Conservation (phyloP, 2,888 invertebrate genomes). For the Dilophus febrilis region DNA sequence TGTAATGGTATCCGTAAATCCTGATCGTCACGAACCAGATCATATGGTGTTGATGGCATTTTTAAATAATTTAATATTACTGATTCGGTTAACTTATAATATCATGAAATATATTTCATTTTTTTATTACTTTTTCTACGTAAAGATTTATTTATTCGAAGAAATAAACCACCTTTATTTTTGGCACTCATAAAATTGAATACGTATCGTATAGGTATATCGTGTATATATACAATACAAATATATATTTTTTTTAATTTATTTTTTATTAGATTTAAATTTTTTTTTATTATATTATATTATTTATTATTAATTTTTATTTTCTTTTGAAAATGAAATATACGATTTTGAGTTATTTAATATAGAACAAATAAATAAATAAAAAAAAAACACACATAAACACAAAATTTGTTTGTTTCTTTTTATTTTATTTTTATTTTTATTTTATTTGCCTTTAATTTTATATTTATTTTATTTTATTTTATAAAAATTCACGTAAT, state of each 20-base stretch:
- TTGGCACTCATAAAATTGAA: slow-evolving; percentile 29
- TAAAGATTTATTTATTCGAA: slow-evolving; percentile 26
- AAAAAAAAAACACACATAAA: too few species aligned
- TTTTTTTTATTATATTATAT: background rate
- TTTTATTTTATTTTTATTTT: background rate
- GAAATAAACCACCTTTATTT: slow-evolving; percentile 22
- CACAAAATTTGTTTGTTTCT: too few species aligned
- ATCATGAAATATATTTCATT: slow-evolving; percentile 32
- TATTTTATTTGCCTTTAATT: background rate
- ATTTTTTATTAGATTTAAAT: slow-evolving; percentile 5
- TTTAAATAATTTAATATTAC: slow-evolving; percentile 34
- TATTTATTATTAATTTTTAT: background rate
- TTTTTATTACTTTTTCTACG: slow-evolving; percentile 29
- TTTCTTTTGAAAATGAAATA: background rate
- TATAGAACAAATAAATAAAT: too few species aligned
- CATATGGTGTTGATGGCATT: slow-evolving; percentile 80
- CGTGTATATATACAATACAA: slow-evolving; percentile 7
- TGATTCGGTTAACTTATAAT: slow-evolving; percentile 32
- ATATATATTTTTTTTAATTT: background rate
- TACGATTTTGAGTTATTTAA: too few species aligned
- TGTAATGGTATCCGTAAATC: slow-evolving; percentile 93
- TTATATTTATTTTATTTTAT: background rate
- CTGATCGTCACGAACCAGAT: slow-evolving; percentile 90
- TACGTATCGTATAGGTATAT: too few species aligned
- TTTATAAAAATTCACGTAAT: too few species aligned